Conservation (phyloP, 2,888 invertebrate genomes). For the Chalcosyrphus nemorum region DNA sequence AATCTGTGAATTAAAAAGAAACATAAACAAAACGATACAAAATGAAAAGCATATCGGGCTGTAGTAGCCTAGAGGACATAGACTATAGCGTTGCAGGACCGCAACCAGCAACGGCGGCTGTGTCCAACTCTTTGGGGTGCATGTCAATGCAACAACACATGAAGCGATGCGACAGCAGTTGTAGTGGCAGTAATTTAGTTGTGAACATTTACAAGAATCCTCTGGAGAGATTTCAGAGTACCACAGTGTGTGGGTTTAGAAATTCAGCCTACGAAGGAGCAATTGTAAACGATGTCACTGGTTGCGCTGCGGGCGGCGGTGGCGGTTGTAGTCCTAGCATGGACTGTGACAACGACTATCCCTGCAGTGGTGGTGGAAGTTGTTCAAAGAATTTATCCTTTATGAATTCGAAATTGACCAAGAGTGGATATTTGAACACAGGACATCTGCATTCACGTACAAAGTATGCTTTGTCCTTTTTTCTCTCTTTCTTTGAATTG, state of each 20-base stretch:
- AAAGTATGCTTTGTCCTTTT: slow-evolving; percentile 52
- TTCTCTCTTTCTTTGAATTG: neutral
- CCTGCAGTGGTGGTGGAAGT: slow-evolving; percentile 17
- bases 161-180: slow-evolving; percentile 76
- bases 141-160: slow-evolving; percentile 65
- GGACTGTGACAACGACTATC: slow-evolving; percentile 42
- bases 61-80: slow-evolving; percentile 74
- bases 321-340: neutral
- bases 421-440: slow-evolving; percentile 78
- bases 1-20: slow-evolving; percentile 1
- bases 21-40: slow-evolving; percentile 1
- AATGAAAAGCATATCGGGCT: slow-evolving; percentile 73
- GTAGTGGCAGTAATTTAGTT: slow-evolving; percentile 75
- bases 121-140: slow-evolving; percentile 50
- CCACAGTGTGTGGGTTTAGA: slow-evolving; percentile 58
- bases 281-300: slow-evolving; percentile 57
- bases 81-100: slow-evolving; percentile 2
- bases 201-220: slow-evolving; percentile 76
- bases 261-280: slow-evolving; percentile 69
- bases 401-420: slow-evolving; percentile 78
- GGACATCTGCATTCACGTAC: slow-evolving; percentile 74
- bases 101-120: slow-evolving; percentile 23
- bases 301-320: slow-evolving; percentile 18
- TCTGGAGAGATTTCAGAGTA: slow-evolving; percentile 69
- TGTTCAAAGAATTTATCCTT: slow-evolving; percentile 74